Evolutionary conservation across 37 sponge, comb jelly and placozoan species (phyloP).

Genomic region (Halichondria panicea): DNA sequence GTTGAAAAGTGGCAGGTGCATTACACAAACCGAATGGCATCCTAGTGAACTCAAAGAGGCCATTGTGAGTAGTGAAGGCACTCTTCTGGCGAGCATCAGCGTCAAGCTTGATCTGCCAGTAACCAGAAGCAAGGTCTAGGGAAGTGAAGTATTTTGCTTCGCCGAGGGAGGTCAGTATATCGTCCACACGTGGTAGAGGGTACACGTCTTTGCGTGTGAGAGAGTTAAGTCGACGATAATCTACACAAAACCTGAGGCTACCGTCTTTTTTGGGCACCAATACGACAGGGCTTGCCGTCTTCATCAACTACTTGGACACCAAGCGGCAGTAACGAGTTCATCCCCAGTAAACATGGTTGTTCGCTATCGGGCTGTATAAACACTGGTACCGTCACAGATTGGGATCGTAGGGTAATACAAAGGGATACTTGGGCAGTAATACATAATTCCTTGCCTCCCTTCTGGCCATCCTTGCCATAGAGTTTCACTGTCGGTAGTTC

Average conservation of each 20-base stretch:
- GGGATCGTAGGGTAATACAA: neutral
- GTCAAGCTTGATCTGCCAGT: constrained; percentile 55
- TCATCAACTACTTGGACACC: no score
- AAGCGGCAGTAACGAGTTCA: no score
- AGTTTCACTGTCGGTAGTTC: constrained; percentile 5
- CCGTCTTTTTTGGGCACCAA: constrained; percentile 59
- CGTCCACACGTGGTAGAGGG: constrained; percentile 48
- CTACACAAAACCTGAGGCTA: constrained; percentile 40
- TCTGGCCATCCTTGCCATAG: constrained; percentile 22
- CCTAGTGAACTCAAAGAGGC: constrained; percentile 41
- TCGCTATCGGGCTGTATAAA: constrained; percentile 43
- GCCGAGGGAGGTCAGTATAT: constrained; percentile 21
- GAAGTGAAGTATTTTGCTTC: constrained; percentile 23
- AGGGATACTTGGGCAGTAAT: constrained; percentile 27
- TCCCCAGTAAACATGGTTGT: constrained; percentile 32
- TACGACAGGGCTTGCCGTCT: constrained; percentile 60
- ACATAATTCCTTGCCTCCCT: neutral
- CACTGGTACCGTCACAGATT: constrained; percentile 11
- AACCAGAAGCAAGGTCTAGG: constrained; percentile 45
- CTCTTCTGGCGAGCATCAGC: constrained; percentile 22
- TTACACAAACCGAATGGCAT: constrained; percentile 67
- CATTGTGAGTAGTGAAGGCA: constrained; percentile 30
- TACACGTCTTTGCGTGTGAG: constrained; percentile 52
- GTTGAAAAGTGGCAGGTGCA: constrained; percentile 37
- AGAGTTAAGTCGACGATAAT: constrained; percentile 45